Evolutionary conservation across 2,797 vertebrate genomes (phyloP), one percentile per base, ranked within the genome.

Genomic region (Gadopsis marmoratus): DNA sequence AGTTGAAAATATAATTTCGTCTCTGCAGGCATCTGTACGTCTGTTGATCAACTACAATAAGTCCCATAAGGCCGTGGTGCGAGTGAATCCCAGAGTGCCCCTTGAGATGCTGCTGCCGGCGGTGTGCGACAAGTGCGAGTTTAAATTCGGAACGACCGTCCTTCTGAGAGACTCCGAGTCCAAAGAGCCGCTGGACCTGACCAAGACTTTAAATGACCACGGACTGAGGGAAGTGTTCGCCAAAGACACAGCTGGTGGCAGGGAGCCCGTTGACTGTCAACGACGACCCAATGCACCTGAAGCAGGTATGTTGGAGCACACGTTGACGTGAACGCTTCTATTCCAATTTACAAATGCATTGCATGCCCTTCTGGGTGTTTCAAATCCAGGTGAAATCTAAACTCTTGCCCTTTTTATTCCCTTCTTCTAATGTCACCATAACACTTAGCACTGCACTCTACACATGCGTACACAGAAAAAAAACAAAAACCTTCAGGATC

Each of bases 41-140:
- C 95, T 99, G 56, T 91, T 99, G 76, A 95, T 99, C 87, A 98
- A 98, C 94, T 99, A 99, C 95, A 98, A 95, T 79, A 97, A 92
- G 91, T 96, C 96, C 10, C 97, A 98, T 87, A 99, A 98, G 93
- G 94, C 98, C 0, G 95, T 99, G 82, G 94, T 98, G 87, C 95
- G 98, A 71, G 97, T 99, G 76, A 97, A 92, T 81, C 98, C 98
- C 4, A 93, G 95, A n/a, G 87, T 95, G 19, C 94, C 97, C 0
- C 95, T 99, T 29, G 92, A 95, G 88, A 93, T 93, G 26, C 95
- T 99, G 66, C 62, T 95, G 72, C 95, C 96, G 0, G 65, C 83
- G 6, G 95, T 99, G 71, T 97, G 97, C 74, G 96, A 95, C 76
- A 99, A 99, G 93, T 99, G 98, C 77, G 98, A 99, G 85, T 96